Evolutionary conservation across 2,113 vertebrate species (phyloP).

Genomic region (Lanius collurio): DNA sequence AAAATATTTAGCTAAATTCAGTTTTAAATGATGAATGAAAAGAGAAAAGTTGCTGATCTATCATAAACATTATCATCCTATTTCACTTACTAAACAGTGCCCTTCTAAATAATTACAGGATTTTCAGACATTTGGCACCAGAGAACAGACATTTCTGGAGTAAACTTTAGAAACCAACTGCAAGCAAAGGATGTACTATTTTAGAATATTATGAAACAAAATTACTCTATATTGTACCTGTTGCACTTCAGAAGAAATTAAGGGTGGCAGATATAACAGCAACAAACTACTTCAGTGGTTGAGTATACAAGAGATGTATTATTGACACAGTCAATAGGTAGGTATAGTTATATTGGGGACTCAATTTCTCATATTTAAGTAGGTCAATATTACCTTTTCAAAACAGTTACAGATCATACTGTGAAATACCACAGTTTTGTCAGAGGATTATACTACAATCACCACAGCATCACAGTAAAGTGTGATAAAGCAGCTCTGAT

Average conservation of each 20-base stretch:
- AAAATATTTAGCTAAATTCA: not conserved
- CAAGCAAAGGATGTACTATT: not conserved
- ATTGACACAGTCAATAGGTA: not conserved
- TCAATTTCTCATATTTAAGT: constrained; percentile 3
- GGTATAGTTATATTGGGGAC: not conserved
- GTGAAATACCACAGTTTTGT: not conserved
- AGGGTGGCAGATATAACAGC: not conserved
- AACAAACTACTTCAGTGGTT: not conserved
- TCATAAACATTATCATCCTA: not conserved
- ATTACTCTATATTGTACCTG: not conserved
- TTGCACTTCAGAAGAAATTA: not conserved
- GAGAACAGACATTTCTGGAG: not conserved
- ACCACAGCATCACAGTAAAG: not conserved
- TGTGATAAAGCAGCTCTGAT: not conserved
- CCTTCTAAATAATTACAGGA: not conserved
- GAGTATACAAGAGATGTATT: not conserved
- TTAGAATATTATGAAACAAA: not conserved
- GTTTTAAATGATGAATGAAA: not conserved
- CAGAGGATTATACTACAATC: not conserved
- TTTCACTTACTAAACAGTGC: not conserved
- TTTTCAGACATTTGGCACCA: not conserved
- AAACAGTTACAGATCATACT: not conserved
- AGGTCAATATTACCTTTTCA: constrained; percentile 1
- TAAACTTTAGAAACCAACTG: not conserved
- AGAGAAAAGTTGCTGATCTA: not conserved